Base-by-base conservation (phyloP, 1,140 invertebrate genomes). In the Drosophila subpulchrella region DNA sequence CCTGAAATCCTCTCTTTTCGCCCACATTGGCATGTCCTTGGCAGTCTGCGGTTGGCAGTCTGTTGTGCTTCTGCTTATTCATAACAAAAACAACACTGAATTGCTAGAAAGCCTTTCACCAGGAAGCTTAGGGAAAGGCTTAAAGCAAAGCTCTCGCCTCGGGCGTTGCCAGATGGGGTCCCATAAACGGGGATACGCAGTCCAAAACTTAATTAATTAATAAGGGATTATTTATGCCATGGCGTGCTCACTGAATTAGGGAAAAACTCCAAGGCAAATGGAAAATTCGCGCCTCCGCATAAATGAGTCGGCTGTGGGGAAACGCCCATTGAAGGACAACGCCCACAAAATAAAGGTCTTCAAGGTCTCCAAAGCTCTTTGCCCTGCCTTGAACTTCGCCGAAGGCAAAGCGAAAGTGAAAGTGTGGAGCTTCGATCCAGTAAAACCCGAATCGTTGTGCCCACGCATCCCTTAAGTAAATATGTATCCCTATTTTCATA, bases 61-160 rank as follows among this genome's bases (percentile, higher is more conserved):
- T 89, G 84, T 89, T 89, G 78, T 90, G 73, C 54, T 90, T 89
- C 85, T 78, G 32, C 75, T 62, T 38, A 78, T 89, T 89, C 85
- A 89, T 90, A 85, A 89, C 81, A 89, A 75, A 83, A 84, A 72
- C 73, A 81, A 81, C 58, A 47, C n/a, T 12, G 32, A 15, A 13
- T 30, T 0, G 27, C 39, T 10, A 46, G 60, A 44, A 50, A 55
- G 41, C 53, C 17, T 56, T 57, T 50, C 24, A 13, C 44, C 34
- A 34, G 30, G 34, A 65, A 75, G 60, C 71, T 75, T 56, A 74
- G 24, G 6, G 39, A 46, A 63, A n/a, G 51, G 71, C 51, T 50
- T 54, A 74, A 32, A 65, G 5, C 41, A 65, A 56, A 63, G 72
- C 59, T 75, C 70, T 15, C 41, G 41, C 55, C 34, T 41, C 7